phyloP scores from a whole-genome alignment of 2,888 invertebrate genomes.

The Pteria penguin region DNA sequence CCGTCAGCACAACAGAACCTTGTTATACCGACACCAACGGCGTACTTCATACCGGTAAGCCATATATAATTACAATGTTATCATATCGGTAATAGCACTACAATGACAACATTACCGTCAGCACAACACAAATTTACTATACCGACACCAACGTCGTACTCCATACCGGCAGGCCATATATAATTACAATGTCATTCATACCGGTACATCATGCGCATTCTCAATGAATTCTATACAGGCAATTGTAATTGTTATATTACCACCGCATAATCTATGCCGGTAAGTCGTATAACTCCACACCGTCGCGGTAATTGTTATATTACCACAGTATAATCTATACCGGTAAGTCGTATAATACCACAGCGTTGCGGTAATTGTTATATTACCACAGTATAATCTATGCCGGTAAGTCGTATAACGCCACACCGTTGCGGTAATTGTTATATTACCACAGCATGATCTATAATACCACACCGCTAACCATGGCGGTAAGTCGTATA shows the following conservation, averaged over 20 bases:
- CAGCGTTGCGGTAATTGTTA: no score
- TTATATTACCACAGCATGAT: no score
- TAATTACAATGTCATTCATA: no score
- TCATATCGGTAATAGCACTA: slow-evolving; percentile 29
- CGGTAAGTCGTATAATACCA: no score
- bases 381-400: no score
- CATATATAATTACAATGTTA: no score
- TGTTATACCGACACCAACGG: slow-evolving; percentile 58
- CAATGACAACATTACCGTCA: slow-evolving; percentile 25
- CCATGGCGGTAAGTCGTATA: no score
- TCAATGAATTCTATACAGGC: slow-evolving; percentile 25
- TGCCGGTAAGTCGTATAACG: no score
- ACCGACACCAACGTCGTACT: slow-evolving; percentile 61
- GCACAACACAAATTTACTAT: slow-evolving; percentile 56
- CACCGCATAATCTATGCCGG: slow-evolving; percentile 66
- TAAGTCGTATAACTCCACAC: no score
- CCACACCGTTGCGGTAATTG: no score
- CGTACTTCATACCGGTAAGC: slow-evolving; percentile 64
- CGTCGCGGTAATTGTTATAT: no score
- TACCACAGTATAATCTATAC: slow-evolving; percentile 29
- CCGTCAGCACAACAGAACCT: slow-evolving; percentile 50
- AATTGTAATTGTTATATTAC: slow-evolving; percentile 59
- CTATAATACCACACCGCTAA: no score
- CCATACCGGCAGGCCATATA: slow-evolving; percentile 64
- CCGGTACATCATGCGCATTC: slow-evolving; percentile 26